These are phyloP conservation scores for Lophochroa leadbeateri DNA, from an alignment of 2,113 vertebrate species.

Conservation along the genomic window DNA sequence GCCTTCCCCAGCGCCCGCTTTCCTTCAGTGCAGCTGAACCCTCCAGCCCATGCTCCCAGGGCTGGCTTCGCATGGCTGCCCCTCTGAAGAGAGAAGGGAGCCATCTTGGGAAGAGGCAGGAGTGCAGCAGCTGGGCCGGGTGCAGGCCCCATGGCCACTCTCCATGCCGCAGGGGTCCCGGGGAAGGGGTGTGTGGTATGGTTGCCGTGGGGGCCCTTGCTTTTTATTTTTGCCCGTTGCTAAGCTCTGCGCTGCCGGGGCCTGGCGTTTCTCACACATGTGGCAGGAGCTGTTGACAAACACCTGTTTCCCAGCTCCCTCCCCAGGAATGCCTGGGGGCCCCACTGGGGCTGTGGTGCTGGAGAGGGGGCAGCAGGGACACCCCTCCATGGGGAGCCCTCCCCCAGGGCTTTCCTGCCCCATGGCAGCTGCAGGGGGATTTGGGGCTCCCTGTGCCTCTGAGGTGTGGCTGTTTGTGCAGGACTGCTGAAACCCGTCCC, in stretches of 20 bases:
- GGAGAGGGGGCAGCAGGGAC: not conserved
- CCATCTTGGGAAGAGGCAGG: conserved; percentile 53
- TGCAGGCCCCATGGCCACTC: fast-evolving
- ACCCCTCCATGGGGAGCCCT: not conserved
- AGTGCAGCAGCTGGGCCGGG: fast-evolving
- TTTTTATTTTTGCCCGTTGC: conserved; percentile 21
- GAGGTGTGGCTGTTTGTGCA: not conserved
- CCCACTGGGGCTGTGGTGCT: fast-evolving
- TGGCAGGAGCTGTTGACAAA: conserved; percentile 47
- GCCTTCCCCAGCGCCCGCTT: fast-evolving
- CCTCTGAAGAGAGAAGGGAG: not conserved
- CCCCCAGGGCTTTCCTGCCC: not conserved
- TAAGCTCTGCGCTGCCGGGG: not conserved
- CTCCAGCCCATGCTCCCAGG: not conserved
- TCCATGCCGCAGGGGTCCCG: fast-evolving
- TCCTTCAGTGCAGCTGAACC: fast-evolving
- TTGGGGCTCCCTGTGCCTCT: not conserved
- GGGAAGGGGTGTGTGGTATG: not conserved
- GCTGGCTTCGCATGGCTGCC: not conserved
- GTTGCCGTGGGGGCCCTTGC: not conserved
- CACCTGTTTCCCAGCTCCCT: conserved; percentile 61
- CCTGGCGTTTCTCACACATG: not conserved
- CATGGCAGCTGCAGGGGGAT: not conserved
- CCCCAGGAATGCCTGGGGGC: conserved; percentile 32
- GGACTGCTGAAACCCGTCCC: not conserved